Evolutionary conservation across 2,888 invertebrate genomes (phyloP).

Genomic region (Drosophila nr. fundita): DNA sequence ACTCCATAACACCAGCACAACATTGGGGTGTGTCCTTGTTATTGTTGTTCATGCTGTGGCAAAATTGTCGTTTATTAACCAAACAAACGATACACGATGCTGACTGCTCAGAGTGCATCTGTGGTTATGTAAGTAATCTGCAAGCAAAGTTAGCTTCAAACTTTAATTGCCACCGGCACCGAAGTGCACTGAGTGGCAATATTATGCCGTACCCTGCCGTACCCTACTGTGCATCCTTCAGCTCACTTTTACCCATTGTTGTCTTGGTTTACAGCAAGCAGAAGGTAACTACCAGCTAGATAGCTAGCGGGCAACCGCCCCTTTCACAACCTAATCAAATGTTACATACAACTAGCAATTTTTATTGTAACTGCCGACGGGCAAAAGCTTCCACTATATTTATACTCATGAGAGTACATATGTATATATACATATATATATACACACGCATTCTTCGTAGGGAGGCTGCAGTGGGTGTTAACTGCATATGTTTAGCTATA

Average conservation of each 20-base stretch:
- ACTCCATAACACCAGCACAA: slow-evolving; percentile 23
- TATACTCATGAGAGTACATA: slow-evolving; percentile 36
- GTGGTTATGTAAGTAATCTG: slow-evolving; percentile 54
- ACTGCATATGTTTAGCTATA: slow-evolving; percentile 19
- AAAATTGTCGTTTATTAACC: slow-evolving; percentile 62
- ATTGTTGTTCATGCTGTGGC: slow-evolving; percentile 28
- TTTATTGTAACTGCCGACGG: slow-evolving; percentile 75
- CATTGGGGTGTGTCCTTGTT: slow-evolving; percentile 5
- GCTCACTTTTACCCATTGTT: slow-evolving; percentile 36
- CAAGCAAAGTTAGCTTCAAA: slow-evolving; percentile 64
- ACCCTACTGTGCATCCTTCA: not conserved
- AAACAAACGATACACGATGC: slow-evolving; percentile 52
- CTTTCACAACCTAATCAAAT: slow-evolving; percentile 73
- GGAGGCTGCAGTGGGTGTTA: not conserved
- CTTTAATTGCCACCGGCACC: slow-evolving; percentile 70
- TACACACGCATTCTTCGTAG: slow-evolving; percentile 2
- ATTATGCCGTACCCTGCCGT: slow-evolving; percentile 21
- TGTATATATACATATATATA: too few species aligned
- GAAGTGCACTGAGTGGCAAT: slow-evolving; percentile 56
- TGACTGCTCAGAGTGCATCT: slow-evolving; percentile 27
- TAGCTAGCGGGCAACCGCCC: slow-evolving; percentile 22
- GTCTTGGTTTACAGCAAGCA: slow-evolving; percentile 2
- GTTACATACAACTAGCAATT: slow-evolving; percentile 70
- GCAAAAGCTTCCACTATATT: slow-evolving; percentile 53
- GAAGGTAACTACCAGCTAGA: slow-evolving; percentile 9